A percentile compares a stretch with the other conserved stretches of the same genome.
Evolutionary conservation across 2,113 vertebrate genomes (phyloP).

Genomic region (Ibidorhyncha struthersii): DNA sequence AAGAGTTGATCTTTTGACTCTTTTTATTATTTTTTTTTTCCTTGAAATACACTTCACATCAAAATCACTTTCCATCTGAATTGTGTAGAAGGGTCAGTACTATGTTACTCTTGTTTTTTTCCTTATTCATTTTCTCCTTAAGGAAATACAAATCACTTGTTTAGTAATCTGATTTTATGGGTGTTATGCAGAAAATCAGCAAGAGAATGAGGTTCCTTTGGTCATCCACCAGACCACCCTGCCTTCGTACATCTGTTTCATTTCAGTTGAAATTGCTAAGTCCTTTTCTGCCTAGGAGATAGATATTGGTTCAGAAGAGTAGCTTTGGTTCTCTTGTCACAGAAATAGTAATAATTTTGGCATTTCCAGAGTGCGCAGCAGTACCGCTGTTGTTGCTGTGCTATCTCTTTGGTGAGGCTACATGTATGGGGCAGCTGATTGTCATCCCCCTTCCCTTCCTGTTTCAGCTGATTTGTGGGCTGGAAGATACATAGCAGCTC

Average conservation of each 20-base stretch:
- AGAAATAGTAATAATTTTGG: neutral
- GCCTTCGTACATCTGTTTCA: neutral
- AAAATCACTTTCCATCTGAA: neutral
- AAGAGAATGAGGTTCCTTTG: neutral
- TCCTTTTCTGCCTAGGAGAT: neutral
- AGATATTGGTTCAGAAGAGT: neutral
- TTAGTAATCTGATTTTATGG: neutral
- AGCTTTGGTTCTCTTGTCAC: neutral
- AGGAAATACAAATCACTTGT: neutral
- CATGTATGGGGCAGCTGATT: neutral
- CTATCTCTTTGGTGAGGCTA: neutral
- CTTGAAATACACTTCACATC: neutral
- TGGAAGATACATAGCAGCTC: neutral
- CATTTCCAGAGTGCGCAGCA: rapidly evolving
- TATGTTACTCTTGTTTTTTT: neutral
- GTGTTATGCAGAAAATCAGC: neutral
- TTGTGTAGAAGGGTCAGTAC: neutral
- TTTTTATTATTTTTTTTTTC: no score
- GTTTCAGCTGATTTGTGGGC: neutral
- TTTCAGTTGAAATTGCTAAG: neutral
- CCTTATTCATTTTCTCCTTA: neutral
- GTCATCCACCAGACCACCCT: neutral
- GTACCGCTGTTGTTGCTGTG: neutral
- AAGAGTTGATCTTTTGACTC: neutral
- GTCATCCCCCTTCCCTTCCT: neutral